Conservation (phyloP, 1,140 invertebrate genomes). For the Metaphire vulgaris region DNA sequence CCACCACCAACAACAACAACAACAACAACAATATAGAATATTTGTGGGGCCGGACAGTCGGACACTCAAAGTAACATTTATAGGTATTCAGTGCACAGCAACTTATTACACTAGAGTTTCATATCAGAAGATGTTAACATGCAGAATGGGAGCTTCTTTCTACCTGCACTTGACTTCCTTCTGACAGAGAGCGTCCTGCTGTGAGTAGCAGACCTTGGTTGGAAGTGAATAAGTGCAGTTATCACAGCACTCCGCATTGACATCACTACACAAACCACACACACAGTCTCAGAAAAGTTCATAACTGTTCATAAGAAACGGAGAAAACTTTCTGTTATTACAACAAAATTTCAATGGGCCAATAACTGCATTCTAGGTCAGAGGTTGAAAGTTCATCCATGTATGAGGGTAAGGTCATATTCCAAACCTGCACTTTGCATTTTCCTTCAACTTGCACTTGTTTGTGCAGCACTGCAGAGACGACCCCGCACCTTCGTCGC, state of each 20-base stretch:
- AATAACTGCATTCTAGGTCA: background rate
- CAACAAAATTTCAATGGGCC: background rate
- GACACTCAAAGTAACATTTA: no score
- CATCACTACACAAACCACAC: constrained; percentile 63
- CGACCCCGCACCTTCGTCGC: constrained; percentile 82
- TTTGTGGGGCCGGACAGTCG: no score
- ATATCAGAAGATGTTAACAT: no score
- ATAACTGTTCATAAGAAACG: background rate
- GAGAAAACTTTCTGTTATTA: background rate
- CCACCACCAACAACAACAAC: background rate
- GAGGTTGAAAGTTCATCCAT: background rate
- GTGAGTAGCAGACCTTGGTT: constrained; percentile 61
- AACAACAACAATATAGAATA: constrained; percentile 2
- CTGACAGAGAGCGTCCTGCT: constrained; percentile 78
- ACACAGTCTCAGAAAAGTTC: background rate
- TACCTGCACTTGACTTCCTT: constrained; percentile 61
- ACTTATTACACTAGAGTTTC: no score
- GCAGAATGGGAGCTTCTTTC: constrained; percentile 60
- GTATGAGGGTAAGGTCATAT: no score
- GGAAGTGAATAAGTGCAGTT: constrained; percentile 74
- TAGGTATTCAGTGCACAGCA: no score
- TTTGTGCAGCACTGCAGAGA: constrained; percentile 87
- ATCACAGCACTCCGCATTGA: constrained; percentile 88
- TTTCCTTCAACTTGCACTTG: constrained; percentile 77
- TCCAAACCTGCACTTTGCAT: constrained; percentile 67